Base-by-base conservation (phyloP, 2,113 vertebrate species). In the Bombycilla garrulus region DNA sequence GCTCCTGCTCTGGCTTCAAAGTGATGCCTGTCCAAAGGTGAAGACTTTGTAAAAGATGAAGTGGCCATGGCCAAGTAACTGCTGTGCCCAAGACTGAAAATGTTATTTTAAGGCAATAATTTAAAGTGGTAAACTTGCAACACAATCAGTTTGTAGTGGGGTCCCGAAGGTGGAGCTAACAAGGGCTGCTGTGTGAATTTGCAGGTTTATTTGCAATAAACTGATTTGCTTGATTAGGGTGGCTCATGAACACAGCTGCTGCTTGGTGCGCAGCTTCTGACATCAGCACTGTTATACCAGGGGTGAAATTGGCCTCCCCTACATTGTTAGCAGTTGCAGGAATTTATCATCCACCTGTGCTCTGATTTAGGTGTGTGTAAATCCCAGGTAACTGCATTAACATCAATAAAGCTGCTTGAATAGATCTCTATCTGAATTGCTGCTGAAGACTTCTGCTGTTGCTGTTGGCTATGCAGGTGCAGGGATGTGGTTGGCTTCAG, bases 391-490 rank as follows among this genome's bases (percentile, higher is more conserved):
- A 50, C 60, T 90, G 82, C 88, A 94, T 93, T 88, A 94, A 71
- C 92, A 96, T 96, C 93, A 96, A 96, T 84, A 94, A 93, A 95
- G 93, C 90, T 95, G 93, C 92, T 45, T 56, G 93, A 70, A 47
- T 36, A 96, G 93, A 95, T 97, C 92, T 54, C 88, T 95, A 92
- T 95, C 95, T 93, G 94, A 56, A 47, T 31, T 62, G 45, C 11
- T 90, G 72, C 90, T 71, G 86, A 86, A 67, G 85, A 6, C 76
- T 92, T 78, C 95, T 95, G 44, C 36, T 35, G 86, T 96, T 96
- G 95, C 96, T 97, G 94, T 71, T 93, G 93, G 94, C 95, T 70
- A 95, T 95, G 91, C 94, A 96, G 95, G 94, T 96, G 95, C 95
- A 96, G 93, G 94, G 96, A 93, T 92, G 95, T 64, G 94, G 93